These are phyloP conservation scores for Penaeus vannamei DNA, from an alignment of 1,140 invertebrate genomes.

Conservation along the genomic window DNA sequence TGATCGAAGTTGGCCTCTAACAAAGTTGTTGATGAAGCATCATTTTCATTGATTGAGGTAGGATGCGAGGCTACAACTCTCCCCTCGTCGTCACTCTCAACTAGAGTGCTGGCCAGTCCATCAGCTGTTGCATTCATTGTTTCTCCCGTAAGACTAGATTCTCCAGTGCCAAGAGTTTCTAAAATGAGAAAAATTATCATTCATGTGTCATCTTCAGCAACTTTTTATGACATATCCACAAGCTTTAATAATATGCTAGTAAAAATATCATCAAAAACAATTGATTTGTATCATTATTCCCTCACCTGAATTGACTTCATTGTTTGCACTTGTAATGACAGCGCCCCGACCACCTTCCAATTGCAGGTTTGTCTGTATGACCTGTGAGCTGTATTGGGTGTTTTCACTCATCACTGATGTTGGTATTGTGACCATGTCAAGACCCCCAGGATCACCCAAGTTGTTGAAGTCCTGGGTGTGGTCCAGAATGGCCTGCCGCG, in stretches of 20 bases:
- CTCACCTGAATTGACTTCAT: slow-evolving; percentile 36
- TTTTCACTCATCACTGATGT: slow-evolving; percentile 42
- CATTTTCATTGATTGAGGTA: not conserved
- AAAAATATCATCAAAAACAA: not conserved
- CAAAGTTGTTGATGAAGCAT: slow-evolving; percentile 39
- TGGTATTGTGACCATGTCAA: slow-evolving; percentile 53
- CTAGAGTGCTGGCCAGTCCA: slow-evolving; percentile 20
- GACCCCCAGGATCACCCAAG: slow-evolving; percentile 43
- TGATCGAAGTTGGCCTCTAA: slow-evolving; percentile 54
- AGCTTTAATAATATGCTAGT: too few relatives aligned
- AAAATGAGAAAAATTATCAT: too few relatives aligned
- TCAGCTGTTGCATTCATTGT: slow-evolving; percentile 8
- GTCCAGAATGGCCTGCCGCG: slow-evolving; percentile 40
- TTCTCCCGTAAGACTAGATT: slow-evolving; percentile 26
- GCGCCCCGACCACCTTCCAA: slow-evolving; percentile 38
- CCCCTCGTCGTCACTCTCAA: slow-evolving; percentile 41
- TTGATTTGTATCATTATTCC: not conserved
- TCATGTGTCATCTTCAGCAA: too few relatives aligned
- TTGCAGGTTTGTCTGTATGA: slow-evolving; percentile 40
- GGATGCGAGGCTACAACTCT: slow-evolving; percentile 34
- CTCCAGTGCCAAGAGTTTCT: not conserved
- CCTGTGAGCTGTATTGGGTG: not conserved
- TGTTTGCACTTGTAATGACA: slow-evolving; percentile 28
- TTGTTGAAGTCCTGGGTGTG: slow-evolving; percentile 47
- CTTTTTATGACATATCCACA: too few relatives aligned